Percentiles rank a stretch among this genome's conserved stretches.
Conservation (phyloP, 2,797 vertebrate genomes). For the Spondyliosoma cantharus region DNA sequence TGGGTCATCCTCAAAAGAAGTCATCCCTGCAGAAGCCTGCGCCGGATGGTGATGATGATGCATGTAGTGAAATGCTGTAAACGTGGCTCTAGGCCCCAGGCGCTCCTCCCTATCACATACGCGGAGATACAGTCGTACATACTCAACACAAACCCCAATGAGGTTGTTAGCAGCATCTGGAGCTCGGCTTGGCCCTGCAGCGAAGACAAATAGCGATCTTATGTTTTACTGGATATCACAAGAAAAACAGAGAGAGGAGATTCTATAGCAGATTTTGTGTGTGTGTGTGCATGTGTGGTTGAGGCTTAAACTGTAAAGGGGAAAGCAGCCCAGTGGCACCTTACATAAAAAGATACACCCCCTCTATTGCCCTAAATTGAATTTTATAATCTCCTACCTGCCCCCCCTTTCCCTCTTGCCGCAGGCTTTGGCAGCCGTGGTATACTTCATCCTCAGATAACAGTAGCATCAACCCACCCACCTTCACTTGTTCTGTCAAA, state of each 20-base stretch:
- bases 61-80: conserved; percentile 62
- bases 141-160: conserved; percentile 55
- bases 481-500: conserved; percentile 68
- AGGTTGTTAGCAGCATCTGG: conserved; percentile 78
- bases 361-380: conserved; percentile 75
- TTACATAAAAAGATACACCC: conserved; percentile 74
- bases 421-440: conserved; percentile 67
- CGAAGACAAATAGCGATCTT: conserved; percentile 67
- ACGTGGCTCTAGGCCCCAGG: conserved; percentile 48
- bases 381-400: conserved; percentile 73
- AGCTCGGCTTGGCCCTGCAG: conserved; percentile 62
- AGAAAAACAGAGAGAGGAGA: conserved; percentile 42
- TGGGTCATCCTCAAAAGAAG: conserved; percentile 68
- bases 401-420: conserved; percentile 54
- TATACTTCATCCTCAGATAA: conserved; percentile 69
- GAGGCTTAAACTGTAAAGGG: conserved; percentile 40
- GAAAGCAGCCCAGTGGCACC: conserved; percentile 55
- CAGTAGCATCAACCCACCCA: conserved; percentile 72
- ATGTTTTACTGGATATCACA: conserved; percentile 65
- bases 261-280: conserved; percentile 43
- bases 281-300: conserved; percentile 7
- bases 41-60: conserved; percentile 67
- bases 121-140: conserved; percentile 53
- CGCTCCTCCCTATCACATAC: conserved; percentile 32
- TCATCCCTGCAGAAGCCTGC: conserved; percentile 52